A percentile compares a stretch with the other conserved stretches of the same genome.
Conservation (phyloP, 2,113 vertebrate species). For the Sardina pilchardus region DNA sequence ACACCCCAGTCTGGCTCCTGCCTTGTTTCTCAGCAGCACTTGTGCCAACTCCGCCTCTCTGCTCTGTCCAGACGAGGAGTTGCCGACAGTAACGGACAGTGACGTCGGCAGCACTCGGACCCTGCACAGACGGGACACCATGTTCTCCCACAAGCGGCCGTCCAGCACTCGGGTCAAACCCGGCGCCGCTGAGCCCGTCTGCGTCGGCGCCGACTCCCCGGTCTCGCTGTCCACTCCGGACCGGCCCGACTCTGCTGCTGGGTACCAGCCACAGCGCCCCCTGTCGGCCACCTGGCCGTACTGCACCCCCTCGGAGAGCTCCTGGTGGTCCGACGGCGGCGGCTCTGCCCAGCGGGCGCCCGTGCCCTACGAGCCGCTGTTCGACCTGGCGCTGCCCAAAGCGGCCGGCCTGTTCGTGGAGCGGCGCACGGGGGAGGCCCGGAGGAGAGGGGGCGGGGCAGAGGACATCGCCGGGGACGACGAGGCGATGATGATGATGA, state of each 20-base stretch:
- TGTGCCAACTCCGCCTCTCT: slow-evolving; percentile 21
- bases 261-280: slow-evolving; percentile 52
- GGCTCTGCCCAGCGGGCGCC: slow-evolving; percentile 52
- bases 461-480: slow-evolving; percentile 19
- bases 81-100: slow-evolving; percentile 73
- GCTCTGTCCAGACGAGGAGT: slow-evolving; percentile 74
- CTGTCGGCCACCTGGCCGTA: slow-evolving; percentile 58
- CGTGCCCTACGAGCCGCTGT: slow-evolving; percentile 82
- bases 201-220: slow-evolving; percentile 15
- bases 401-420: slow-evolving; percentile 83
- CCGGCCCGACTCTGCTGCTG: slow-evolving; percentile 51
- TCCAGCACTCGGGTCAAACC: slow-evolving; percentile 66
- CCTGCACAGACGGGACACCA: slow-evolving; percentile 76
- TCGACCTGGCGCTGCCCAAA: slow-evolving; percentile 88
- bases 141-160: slow-evolving; percentile 74
- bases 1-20: background rate
- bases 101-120: slow-evolving; percentile 66
- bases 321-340: slow-evolving; percentile 50
- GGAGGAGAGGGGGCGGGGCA: slow-evolving; percentile 65
- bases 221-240: slow-evolving; percentile 70
- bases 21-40: background rate
- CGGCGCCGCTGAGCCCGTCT: background rate
- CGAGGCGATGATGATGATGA: too few relatives aligned
- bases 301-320: slow-evolving; percentile 80
- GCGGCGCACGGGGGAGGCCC: slow-evolving; percentile 80